These are phyloP conservation scores for Aegotheles bennettii DNA, from an alignment of 2,113 vertebrate species.

Conservation along the genomic window DNA sequence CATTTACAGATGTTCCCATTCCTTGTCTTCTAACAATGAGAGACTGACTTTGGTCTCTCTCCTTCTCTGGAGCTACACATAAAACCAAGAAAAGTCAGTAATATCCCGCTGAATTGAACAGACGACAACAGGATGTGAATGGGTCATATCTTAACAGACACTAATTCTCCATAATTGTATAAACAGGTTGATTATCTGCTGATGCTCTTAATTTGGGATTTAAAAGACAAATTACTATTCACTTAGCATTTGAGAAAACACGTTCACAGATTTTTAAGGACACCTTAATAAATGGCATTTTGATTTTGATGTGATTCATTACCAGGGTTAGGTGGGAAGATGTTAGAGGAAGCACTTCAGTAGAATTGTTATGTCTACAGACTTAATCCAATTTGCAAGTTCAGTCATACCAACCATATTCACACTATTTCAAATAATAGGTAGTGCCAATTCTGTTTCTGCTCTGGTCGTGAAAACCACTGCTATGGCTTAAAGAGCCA, in stretches of 20 bases:
- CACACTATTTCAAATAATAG: background rate
- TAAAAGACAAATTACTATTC: background rate
- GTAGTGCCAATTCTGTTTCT: background rate
- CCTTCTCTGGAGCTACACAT: background rate
- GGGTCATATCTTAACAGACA: background rate
- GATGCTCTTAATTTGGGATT: background rate
- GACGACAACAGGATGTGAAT: background rate
- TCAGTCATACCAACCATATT: background rate
- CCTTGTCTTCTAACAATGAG: background rate
- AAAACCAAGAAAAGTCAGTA: background rate
- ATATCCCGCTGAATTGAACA: background rate
- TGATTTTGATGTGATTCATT: background rate
- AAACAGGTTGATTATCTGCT: background rate
- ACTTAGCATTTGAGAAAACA: background rate
- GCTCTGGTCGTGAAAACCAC: background rate
- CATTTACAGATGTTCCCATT: background rate
- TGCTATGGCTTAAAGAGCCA: background rate
- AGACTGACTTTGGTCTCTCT: background rate
- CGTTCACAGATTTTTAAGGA: background rate
- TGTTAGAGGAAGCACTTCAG: background rate
- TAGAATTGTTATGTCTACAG: background rate
- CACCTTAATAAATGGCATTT: background rate
- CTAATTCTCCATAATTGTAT: background rate
- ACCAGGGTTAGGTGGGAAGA: background rate
- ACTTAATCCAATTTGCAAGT: background rate